A percentile compares a stretch with the other conserved stretches of the same genome.
phyloP scores from a whole-genome alignment of 53 echinoderm and acorn worm genomes.

The Paelopatides confundens region DNA sequence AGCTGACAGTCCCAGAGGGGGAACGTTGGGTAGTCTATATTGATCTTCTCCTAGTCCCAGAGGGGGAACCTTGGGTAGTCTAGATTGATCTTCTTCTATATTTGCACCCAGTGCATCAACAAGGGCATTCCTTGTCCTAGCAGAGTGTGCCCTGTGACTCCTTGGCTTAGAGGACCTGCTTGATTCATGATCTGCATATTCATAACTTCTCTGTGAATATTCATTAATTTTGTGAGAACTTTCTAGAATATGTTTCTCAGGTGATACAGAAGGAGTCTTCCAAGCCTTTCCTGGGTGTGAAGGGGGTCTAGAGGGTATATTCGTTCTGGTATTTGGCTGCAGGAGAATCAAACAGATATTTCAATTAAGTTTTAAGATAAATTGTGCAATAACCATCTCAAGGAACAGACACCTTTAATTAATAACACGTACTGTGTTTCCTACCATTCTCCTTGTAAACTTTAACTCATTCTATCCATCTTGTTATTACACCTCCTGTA shows the following conservation, averaged over 20 bases:
- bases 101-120: constrained; percentile 62
- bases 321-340: constrained; percentile 18
- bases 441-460: too few relatives aligned
- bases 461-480: too few relatives aligned
- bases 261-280: constrained; percentile 79
- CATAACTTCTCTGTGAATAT: constrained; percentile 36
- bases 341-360: neutral
- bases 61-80: constrained; percentile 67
- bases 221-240: neutral
- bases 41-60: constrained; percentile 33
- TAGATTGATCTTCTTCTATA: neutral
- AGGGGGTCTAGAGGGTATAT: constrained; percentile 72
- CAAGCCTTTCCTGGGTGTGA: constrained; percentile 91
- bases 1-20: constrained; percentile 65
- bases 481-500: too few relatives aligned
- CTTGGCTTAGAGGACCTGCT: constrained; percentile 10
- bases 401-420: too few relatives aligned
- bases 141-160: constrained; percentile 52
- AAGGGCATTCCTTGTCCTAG: constrained; percentile 76
- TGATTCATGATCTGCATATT: constrained; percentile 31
- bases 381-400: too few relatives aligned
- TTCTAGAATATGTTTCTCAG: constrained; percentile 60
- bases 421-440: too few relatives aligned
- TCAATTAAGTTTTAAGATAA: too few relatives aligned
- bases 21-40: constrained; percentile 58